Evolutionary conservation across 37 sponge, comb jelly and placozoan genomes (phyloP).

Genomic region (Axinella damicornis): DNA sequence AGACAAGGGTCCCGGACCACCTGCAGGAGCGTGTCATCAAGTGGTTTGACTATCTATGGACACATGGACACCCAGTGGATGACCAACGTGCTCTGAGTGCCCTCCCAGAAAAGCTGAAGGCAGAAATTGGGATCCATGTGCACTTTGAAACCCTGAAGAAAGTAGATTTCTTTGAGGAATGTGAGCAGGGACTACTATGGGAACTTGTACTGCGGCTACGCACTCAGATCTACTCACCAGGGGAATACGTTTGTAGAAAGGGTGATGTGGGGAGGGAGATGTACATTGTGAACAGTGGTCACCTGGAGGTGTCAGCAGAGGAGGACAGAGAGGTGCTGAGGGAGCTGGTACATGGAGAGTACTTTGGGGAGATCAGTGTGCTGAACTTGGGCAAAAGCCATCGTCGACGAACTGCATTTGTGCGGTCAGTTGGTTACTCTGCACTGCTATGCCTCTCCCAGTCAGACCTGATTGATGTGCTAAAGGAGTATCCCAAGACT

Average conservation of each 20-base stretch:
- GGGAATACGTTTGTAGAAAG: conserved; percentile 73
- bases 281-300: conserved; percentile 79
- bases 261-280: conserved; percentile 83
- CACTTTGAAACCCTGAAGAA: conserved; percentile 66
- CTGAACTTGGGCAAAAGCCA: conserved; percentile 53
- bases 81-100: conserved; percentile 45
- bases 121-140: conserved; percentile 67
- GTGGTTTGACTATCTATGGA: conserved; percentile 80
- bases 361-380: conserved; percentile 82
- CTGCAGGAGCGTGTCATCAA: conserved; percentile 71
- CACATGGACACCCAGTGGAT: conserved; percentile 53
- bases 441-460: conserved; percentile 70
- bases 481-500: conserved; percentile 70
- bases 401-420: conserved; percentile 65
- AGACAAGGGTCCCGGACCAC: conserved; percentile 49
- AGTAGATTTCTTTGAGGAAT: conserved; percentile 77
- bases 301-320: conserved; percentile 42
- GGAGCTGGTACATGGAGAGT: conserved; percentile 57
- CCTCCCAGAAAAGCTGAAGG: conserved; percentile 72
- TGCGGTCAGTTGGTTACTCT: conserved; percentile 80
- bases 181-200: conserved; percentile 72
- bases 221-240: conserved; percentile 78
- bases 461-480: conserved; percentile 64
- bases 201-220: conserved; percentile 76
- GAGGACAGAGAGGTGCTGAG: conserved; percentile 13